phyloP scores from a whole-genome alignment of 2,113 vertebrate genomes.

The Balaeniceps rex region DNA sequence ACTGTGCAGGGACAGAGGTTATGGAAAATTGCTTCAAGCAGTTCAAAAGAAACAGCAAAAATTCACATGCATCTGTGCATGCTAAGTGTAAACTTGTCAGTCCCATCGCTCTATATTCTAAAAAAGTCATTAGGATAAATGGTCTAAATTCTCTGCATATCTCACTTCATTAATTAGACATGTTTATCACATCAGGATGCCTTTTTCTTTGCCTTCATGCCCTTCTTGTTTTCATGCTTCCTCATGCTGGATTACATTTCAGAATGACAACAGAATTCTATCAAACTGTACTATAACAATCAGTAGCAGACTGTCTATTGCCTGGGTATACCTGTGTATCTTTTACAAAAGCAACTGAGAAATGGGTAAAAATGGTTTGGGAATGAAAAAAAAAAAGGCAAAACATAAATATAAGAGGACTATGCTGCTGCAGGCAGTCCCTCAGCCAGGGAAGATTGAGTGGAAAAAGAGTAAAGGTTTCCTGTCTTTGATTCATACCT shows the following conservation, averaged over 20 bases:
- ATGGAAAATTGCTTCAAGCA: neutral
- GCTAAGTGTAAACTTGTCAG: neutral
- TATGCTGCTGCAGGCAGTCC: neutral
- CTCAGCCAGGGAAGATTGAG: neutral
- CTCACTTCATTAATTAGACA: conserved; percentile 31
- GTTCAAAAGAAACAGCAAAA: neutral
- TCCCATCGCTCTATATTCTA: neutral
- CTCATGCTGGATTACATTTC: conserved; percentile 28
- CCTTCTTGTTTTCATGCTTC: neutral
- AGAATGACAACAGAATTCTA: conserved; percentile 18
- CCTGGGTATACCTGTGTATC: neutral
- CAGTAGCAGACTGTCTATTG: neutral
- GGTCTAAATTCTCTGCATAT: conserved; percentile 5
- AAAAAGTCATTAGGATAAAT: neutral
- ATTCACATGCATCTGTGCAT: neutral
- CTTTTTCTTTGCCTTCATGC: conserved; percentile 17
- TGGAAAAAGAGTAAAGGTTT: neutral
- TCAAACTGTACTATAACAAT: neutral
- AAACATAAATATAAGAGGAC: conserved; percentile 34
- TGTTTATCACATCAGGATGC: neutral
- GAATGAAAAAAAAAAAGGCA: neutral
- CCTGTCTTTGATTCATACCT: conserved; percentile 50
- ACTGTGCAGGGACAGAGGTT: neutral
- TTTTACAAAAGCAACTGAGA: conserved; percentile 36
- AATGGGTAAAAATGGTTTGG: conserved; percentile 11